Evolutionary conservation across 2,888 invertebrate genomes (phyloP), one percentile per base, ranked within the genome.

Genomic region (Octodonta nipae): DNA sequence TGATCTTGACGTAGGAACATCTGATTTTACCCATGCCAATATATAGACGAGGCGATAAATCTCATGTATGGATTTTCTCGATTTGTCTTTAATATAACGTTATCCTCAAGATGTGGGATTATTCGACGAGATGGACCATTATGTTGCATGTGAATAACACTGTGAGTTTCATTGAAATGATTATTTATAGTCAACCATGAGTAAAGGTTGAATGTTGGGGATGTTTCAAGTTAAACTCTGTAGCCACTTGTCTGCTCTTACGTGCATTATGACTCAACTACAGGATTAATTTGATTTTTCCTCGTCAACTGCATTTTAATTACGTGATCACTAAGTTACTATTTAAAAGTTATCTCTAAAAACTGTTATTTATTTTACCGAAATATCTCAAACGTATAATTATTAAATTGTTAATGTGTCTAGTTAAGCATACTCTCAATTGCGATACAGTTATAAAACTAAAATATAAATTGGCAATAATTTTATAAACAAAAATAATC

Each of bases 141-240:
- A 6, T n/a, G 20, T 7, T 20, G 6, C 6, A 20, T 20, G n/a
- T 20, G 20, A n/a, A n/a, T n/a, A n/a, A n/a, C n/a, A n/a, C n/a
- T n/a, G n/a, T n/a, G n/a, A n/a, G n/a, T n/a, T n/a, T n/a, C n/a
- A n/a, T n/a, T n/a, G n/a, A 20, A 20, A 20, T 7, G 20, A 20
- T n/a, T n/a, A 20, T 20, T 20, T 20, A 20, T n/a, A 20, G 20
- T n/a, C 7, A n/a, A 6, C 20, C 20, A n/a, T 20, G n/a, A 20
- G 7, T 20, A 20, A 20, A 7, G 6, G 20, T 6, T 7, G 20
- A 6, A 20, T n/a, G 20, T 20, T n/a, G 20, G 20, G 20, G 20
- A 20, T 20, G 20, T 20, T 20, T 20, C 20, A 20, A 20, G 20
- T 20, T 20, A 20, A 20, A 20, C n/a, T 20, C 20, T 20, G 20